Base-by-base conservation (phyloP, 1,140 invertebrate genomes). In the Caenorhabditis latens region DNA sequence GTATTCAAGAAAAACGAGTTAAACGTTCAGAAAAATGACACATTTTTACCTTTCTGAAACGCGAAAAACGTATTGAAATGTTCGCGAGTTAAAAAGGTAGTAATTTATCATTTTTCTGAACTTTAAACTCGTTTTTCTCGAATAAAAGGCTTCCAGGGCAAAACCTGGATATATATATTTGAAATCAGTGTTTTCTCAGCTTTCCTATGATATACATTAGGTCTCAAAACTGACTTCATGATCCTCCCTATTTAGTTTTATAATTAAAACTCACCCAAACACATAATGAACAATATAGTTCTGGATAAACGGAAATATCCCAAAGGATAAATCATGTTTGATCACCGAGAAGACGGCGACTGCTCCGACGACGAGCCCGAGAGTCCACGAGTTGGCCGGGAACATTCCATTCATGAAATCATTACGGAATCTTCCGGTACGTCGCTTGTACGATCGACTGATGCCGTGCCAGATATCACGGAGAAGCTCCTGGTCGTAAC, bases 371-470 rank as follows among this genome's bases (percentile, higher is more conserved):
- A 96, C 95, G 32, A 96, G 93, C 94, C 96, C 95, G 71, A 98
- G 94, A 58, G 96, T 97, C 90, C 95, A 95, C 79, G 97, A 94
- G 83, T 98, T 96, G 0, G 96, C 97, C 32, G 98, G 98, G 93
- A 97, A 99, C 14, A 98, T 95, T 46, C 97, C 97, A 94, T 96
- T 98, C 91, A 96, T 95, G 55, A 99, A 94, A 92, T 96, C 97
- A 93, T 98, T 99, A 97, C 99, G 94, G 92, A 97, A 96, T 91
- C 96, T 94, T 0, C 95, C 95, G 43, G 97, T 93, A 55, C 97
- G 94, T 92, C 97, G 97, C 92, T 97, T 98, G 96, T 97, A 98
- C 0, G 97, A 98, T 32, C 97, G 94, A 0, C 97, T 92, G 63
- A 97, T 97, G 42, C 96, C 97, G 86, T 96, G 94, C 92, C 92